phyloP scores from a whole-genome alignment of 2,888 invertebrate genomes.

The Lydus trimaculatus region DNA sequence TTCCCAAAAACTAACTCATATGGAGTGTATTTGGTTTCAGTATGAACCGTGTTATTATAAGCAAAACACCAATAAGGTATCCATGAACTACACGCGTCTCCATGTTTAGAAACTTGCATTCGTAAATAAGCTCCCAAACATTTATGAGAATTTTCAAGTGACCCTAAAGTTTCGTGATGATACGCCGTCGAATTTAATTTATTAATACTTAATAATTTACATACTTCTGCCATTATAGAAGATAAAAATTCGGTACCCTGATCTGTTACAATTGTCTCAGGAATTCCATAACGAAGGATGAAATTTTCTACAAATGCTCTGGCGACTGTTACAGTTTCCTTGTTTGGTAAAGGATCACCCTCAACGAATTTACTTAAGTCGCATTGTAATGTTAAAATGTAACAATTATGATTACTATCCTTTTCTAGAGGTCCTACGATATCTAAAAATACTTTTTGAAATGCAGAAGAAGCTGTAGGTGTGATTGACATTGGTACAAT shows the following conservation, averaged over 20 bases:
- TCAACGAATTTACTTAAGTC: conserved; percentile 34
- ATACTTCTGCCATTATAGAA: conserved; percentile 24
- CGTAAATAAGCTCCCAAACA: conserved; percentile 27
- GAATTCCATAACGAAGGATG: conserved; percentile 34
- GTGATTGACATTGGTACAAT: conserved; percentile 27
- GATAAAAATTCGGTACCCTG: conserved; percentile 32
- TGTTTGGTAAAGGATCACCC: conserved; percentile 25
- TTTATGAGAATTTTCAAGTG: conserved; percentile 31
- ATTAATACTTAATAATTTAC: conserved; percentile 31
- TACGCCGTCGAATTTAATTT: conserved; percentile 31
- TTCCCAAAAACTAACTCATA: conserved; percentile 33
- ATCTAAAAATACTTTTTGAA: conserved; percentile 34
- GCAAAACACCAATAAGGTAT: conserved; percentile 32
- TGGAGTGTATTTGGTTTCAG: conserved; percentile 31
- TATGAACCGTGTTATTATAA: conserved; percentile 33
- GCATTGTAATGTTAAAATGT: conserved; percentile 31
- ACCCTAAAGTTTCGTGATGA: conserved; percentile 28
- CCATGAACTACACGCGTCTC: conserved; percentile 29
- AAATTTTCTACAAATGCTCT: conserved; percentile 34
- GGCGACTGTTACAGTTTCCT: conserved; percentile 24
- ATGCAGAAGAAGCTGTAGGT: conserved; percentile 29
- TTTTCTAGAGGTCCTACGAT: conserved; percentile 29
- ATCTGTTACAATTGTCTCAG: conserved; percentile 29
- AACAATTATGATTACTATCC: conserved; percentile 20
- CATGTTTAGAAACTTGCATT: conserved; percentile 19